Conservation (phyloP, 2,888 invertebrate species). For the Euclidia mi region DNA sequence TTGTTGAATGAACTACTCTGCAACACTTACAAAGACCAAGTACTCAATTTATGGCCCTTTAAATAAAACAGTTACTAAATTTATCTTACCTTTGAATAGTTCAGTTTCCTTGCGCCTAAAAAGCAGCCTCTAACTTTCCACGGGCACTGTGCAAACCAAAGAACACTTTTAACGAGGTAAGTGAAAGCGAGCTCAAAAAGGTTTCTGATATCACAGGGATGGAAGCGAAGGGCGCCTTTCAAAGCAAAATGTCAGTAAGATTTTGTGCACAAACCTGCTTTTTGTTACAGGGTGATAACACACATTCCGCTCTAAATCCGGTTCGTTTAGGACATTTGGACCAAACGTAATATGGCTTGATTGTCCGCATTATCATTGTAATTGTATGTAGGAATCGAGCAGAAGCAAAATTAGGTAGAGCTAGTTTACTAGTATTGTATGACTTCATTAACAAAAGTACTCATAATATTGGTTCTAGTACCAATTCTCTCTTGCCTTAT, state of each 20-base stretch:
- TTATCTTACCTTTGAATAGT: constrained; percentile 2
- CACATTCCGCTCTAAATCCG: background rate
- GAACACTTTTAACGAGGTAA: constrained; percentile 25
- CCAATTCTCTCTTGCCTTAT: too few relatives aligned
- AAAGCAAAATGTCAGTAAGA: constrained; percentile 33
- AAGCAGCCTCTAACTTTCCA: background rate
- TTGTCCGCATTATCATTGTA: too few relatives aligned
- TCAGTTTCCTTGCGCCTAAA: background rate
- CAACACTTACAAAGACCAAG: too few relatives aligned
- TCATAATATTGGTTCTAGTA: too few relatives aligned
- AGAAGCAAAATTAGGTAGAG: too few relatives aligned
- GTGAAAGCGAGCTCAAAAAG: constrained; percentile 40
- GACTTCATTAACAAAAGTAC: too few relatives aligned
- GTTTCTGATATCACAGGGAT: constrained; percentile 50
- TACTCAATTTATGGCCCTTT: background rate
- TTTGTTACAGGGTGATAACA: constrained; percentile 9
- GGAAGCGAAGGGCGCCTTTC: constrained; percentile 33
- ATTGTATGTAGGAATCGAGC: too few relatives aligned
- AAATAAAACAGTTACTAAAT: background rate
- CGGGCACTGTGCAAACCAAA: constrained; percentile 5
- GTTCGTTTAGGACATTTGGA: background rate
- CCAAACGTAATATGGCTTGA: too few relatives aligned
- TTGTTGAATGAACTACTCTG: too few relatives aligned
- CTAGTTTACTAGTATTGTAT: too few relatives aligned
- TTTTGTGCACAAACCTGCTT: constrained; percentile 40